Evolutionary conservation across 1,140 invertebrate genomes (phyloP), one percentile per base, ranked within the genome.

Genomic region (Tetramorium simillimum): DNA sequence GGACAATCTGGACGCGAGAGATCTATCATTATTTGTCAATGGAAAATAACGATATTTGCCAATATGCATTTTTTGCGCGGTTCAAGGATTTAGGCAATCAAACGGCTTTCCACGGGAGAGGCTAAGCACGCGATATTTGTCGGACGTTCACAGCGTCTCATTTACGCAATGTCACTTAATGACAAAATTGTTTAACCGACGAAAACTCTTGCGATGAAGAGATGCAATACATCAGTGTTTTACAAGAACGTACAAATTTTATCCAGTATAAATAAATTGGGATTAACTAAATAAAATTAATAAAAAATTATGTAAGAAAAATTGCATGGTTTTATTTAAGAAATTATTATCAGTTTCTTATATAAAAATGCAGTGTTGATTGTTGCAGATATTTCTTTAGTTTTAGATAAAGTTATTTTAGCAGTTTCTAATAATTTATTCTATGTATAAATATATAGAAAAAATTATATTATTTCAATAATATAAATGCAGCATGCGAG

Each of bases 121-220:
- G 12, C 14, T 63, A 63, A 46, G 18, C 3, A 7, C 43, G 16
- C 21, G 28, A 62, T 24, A 24, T 62, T 76, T 43, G 9, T 4
- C 4, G 16, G 37, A 0, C 7, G 0, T 21, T 60, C 9, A 53
- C 6, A 43, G 14, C 6, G 6, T 37, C 18, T 77, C 14, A 0
- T 60, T 63, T 63, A 43, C 24, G 43, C 58, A 78, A 78, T 14
- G 16, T 24, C 10, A 46, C 3, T 62, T 56, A 76, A 58, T 76
- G 14, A 24, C n/a, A 53, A 75, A 75, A 40, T 56, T 75, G 2
- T 14, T n/a, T 51, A 12, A 10, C 18, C 0, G 3, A 75, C 12
- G 4, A 75, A 58, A 76, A 60, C 6, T 56, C 58, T 1, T 24
- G 21, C 10, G n/a, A 67, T 67, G 10, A 4, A 69, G 3, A 21